These are phyloP conservation scores for Aphodius granarius DNA, from an alignment of 2,888 invertebrate species.

Conservation along the genomic window DNA sequence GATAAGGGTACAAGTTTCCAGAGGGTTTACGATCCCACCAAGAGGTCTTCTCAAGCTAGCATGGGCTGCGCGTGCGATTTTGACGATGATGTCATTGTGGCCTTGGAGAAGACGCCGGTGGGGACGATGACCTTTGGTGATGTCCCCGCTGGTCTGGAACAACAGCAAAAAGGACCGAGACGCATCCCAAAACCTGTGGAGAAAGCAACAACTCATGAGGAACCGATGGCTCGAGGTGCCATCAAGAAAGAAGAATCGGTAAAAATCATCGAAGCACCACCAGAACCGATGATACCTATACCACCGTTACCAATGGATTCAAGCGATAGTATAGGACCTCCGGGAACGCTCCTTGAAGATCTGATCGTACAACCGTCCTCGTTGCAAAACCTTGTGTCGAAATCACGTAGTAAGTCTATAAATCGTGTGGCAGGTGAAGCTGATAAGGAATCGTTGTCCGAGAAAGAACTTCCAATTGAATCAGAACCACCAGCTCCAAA, in stretches of 20 bases:
- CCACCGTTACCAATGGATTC: neutral
- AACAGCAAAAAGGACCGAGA: neutral
- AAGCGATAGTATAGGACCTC: neutral
- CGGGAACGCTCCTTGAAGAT: too few species aligned
- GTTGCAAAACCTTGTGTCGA: too few species aligned
- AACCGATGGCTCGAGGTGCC: too few species aligned
- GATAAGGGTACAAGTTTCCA: neutral
- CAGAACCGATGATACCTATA: neutral
- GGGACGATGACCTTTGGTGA: neutral
- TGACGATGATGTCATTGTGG: neutral
- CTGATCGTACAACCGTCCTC: too few species aligned
- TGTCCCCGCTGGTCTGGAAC: neutral
- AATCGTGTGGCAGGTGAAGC: too few species aligned
- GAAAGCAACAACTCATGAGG: too few species aligned
- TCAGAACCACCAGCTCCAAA: too few species aligned
- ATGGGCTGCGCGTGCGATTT: neutral
- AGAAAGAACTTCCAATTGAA: too few species aligned
- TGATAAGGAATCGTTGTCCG: too few species aligned
- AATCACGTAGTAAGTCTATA: too few species aligned
- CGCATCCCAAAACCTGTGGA: too few species aligned
- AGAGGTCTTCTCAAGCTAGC: neutral
- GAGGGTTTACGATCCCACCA: neutral
- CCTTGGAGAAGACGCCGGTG: neutral
- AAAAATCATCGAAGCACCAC: neutral
- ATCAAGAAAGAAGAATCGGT: neutral